Evolutionary conservation across 2,113 vertebrate genomes (phyloP), one percentile per base, ranked within the genome.

Genomic region (Crotalus tigris): DNA sequence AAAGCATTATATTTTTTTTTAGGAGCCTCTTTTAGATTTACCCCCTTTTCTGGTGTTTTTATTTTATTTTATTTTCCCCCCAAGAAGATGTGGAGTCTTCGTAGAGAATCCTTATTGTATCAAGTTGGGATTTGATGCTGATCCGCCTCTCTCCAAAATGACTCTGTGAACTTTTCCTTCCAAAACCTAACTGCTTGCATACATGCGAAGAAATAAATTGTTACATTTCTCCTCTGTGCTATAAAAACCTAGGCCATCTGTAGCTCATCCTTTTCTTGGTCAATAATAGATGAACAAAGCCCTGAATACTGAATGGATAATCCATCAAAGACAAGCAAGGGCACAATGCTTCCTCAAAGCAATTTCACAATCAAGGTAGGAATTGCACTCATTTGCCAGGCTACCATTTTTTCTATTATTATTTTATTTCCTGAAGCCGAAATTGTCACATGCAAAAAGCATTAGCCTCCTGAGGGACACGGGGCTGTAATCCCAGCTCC

Each of bases 221-320:
- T 95, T 96, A 69, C 53, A 75, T 95, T 95, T 88, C 91, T 93
- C 29, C 58, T 95, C 49, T 1, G 10, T 91, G 59, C 46, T 88
- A 81, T 94, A 94, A 95, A 95, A 91, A 29, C 44, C 85, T 87
- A 39, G 15, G n/a, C 91, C 93, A 95, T 95, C 95, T 97, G 94
- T 92, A 94, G 46, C 91, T 95, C 91, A 94, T 95, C 0, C 44
- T 92, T 96, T 97, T 93, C 93, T 94, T 95, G 89, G 81, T 96
- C 95, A 96, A 95, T 95, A 96, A 94, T 93, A 95, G 88, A 95
- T 95, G 91, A 97, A 95, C 51, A 91, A 93, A 96, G 69, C 93
- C 91, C 59, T 96, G 81, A 96, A 93, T 89, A 53, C 55, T 91
- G 91, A 95, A 93, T 29, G 57, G 69, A 90, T 96, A 95, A 96